Evolutionary conservation across 2,888 invertebrate genomes (phyloP), one percentile per base, ranked within the genome.

Genomic region (Acrocera orbiculus): DNA sequence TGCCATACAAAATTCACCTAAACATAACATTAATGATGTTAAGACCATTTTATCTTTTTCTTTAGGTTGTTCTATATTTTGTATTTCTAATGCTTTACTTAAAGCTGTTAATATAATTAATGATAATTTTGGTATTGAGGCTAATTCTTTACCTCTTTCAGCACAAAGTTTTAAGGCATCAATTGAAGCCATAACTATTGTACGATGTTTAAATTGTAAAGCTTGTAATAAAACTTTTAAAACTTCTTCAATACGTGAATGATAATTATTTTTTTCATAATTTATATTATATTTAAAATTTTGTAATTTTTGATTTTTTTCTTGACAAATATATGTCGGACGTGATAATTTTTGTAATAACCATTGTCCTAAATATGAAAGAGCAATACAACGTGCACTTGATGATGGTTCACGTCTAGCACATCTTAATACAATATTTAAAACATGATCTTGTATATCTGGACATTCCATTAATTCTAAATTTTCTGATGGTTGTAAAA

Each of bases 1-100:
- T 30, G 77, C 69, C 71, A 93, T 87, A 35, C 89, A 89, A 76
- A 90, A 92, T 61, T 93, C 92, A 1, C 89, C 87, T 39, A 95
- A 65, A 52, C 89, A 86, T 35, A 92, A 71, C 48, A 93, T 69
- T 45, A 92, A 65, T 0, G 87, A 80, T 19, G 56, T 58, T 3
- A 61, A 41, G 16, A 58, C 53, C 23, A 52, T 49, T 39, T 61
- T 61, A 33, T 61, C 60, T 1, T 54, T 49, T 35, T 60, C 58
- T 36, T 53, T 54, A 3, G 58, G 58, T 44, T 52, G 54, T 10
- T 49, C 39, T 0, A 59, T 53, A 33, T 53, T 52, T 40, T 60
- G 59, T 29, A 60, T 56, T 42, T 61, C 59, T 19, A 61, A 39
- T 0, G 60, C 60, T 32, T 54, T 54, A 34, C 60, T 60, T 17